Evolutionary conservation across 2,888 invertebrate species (phyloP), one percentile per base, ranked within the genome.

Genomic region (Megaustenia siamemsis): DNA sequence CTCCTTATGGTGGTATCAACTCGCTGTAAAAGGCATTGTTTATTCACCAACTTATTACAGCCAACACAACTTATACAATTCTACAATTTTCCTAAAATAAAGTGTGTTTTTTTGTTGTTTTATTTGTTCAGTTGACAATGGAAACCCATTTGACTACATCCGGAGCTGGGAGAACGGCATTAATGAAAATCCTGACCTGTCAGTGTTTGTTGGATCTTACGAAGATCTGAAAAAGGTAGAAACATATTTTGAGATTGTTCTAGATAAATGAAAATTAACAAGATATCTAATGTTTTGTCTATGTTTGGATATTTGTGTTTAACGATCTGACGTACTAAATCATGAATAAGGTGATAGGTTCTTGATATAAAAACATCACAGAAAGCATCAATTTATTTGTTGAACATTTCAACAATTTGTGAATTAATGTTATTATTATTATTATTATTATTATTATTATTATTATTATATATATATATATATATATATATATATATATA

Each of bases 161-260:
- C 4, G n/a, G 18, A 43, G 49, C 32, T 79, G 79, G 79, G 79
- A 79, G 32, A 49, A 43, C 43, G 79, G 68, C 38, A 66, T 79
- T 12, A 6, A 45, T n/a, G 75, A 83, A n/a, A 76, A 86, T 63
- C 49, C 82, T 0, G 86, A 79, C 15, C 32, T 73, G 40, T 79
- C 86, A n/a, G 79, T 86, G 1, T 86, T 79, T 82, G 63, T 53
- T 45, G 35, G 69, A 3, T 69, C 82, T 10, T 85, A 68, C 60
- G 85, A 85, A 28, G 77, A 82, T 53, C 68, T 85, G 63, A 82
- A 86, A 45, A 21, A 49, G 79, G 86, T 83, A 76, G n/a, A 24
- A 56, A 24, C 56, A 18, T 18, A 4, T 45, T 45, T 6, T 45
- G 45, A 45, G 45, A 10, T 10, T 12, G 12, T 45, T 45, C 12